A percentile compares a stretch with the other conserved stretches of the same genome.
Conservation (phyloP, 2,888 invertebrate species). For the Merodon equestris region DNA sequence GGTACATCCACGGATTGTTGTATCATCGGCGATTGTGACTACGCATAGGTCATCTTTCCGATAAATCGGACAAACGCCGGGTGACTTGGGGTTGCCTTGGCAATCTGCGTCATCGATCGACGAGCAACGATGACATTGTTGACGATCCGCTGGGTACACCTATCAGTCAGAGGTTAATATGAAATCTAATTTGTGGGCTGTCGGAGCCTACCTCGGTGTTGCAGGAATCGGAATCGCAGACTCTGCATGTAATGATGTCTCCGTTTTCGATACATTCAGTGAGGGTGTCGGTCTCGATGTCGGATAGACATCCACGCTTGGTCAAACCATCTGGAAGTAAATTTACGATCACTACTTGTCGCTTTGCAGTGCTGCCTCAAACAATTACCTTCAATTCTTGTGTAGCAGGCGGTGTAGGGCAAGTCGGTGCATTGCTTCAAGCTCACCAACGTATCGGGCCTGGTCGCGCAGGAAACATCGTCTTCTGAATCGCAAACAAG, state of each 20-base stretch:
- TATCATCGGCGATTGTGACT: slow-evolving; percentile 70
- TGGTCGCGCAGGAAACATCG: slow-evolving; percentile 68
- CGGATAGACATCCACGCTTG: slow-evolving; percentile 73
- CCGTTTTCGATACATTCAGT: slow-evolving; percentile 70
- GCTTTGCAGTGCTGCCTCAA: background rate
- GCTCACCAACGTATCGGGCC: fast-evolving
- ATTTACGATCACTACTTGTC: background rate
- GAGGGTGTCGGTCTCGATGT: slow-evolving; percentile 69
- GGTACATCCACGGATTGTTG: slow-evolving; percentile 73
- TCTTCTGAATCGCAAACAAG: slow-evolving; percentile 70
- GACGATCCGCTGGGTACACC: slow-evolving; percentile 72
- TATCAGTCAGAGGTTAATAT: slow-evolving; percentile 9
- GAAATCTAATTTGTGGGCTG: no score
- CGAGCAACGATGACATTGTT: slow-evolving; percentile 73
- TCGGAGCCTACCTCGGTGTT: slow-evolving; percentile 68
- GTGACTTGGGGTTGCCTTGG: slow-evolving; percentile 68
- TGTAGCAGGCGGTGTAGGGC: slow-evolving; percentile 71
- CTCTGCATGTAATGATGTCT: slow-evolving; percentile 62
- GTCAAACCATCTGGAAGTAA: slow-evolving; percentile 71
- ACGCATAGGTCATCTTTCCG: slow-evolving; percentile 71
- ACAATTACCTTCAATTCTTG: slow-evolving; percentile 70
- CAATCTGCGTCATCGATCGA: slow-evolving; percentile 71
- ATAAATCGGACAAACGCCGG: slow-evolving; percentile 71
- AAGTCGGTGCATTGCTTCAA: slow-evolving; percentile 64
- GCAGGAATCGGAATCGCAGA: slow-evolving; percentile 70